These are phyloP conservation scores for Diachasmimorpha longicaudata DNA, from an alignment of 1,140 invertebrate genomes.

Conservation along the genomic window DNA sequence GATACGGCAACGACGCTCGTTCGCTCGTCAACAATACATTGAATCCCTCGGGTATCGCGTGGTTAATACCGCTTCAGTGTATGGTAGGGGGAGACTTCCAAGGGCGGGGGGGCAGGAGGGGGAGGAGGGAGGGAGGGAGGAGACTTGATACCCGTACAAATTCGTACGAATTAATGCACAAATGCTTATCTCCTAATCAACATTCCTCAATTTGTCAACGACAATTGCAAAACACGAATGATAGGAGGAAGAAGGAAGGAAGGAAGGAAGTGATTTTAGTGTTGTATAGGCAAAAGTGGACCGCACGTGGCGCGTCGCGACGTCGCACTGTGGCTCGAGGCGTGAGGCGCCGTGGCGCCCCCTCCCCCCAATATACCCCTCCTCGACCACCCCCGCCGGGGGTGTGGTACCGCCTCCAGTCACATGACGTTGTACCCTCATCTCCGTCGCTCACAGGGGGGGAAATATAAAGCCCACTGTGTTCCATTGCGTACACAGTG, in stretches of 20 bases:
- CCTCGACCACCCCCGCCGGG: not conserved
- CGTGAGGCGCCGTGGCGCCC: conserved; percentile 53
- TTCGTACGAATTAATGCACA: not conserved
- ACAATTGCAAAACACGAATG: not conserved
- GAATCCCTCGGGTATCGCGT: conserved; percentile 7
- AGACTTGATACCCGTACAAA: not conserved
- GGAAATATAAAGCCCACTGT: conserved; percentile 12
- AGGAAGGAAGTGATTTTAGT: conserved; percentile 41
- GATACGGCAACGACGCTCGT: not conserved
- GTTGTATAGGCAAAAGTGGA: conserved; percentile 38
- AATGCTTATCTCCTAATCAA: not conserved
- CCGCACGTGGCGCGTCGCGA: conserved; percentile 63
- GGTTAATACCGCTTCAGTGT: not conserved
- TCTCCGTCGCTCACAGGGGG: conserved; percentile 30
- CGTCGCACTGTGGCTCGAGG: conserved; percentile 61
- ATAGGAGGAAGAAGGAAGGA: conserved; percentile 26
- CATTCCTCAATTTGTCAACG: not conserved
- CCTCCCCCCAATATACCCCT: conserved; percentile 39
- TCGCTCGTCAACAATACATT: conserved; percentile 3
- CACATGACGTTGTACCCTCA: conserved; percentile 47
- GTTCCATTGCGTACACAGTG: conserved; percentile 12
- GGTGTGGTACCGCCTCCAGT: conserved; percentile 59
- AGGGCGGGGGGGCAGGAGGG: not conserved
- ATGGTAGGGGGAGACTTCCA: not conserved
- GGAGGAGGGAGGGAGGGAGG: not conserved